phyloP scores from a whole-genome alignment of 2,888 invertebrate species.

The Syrphus vitripennis region DNA sequence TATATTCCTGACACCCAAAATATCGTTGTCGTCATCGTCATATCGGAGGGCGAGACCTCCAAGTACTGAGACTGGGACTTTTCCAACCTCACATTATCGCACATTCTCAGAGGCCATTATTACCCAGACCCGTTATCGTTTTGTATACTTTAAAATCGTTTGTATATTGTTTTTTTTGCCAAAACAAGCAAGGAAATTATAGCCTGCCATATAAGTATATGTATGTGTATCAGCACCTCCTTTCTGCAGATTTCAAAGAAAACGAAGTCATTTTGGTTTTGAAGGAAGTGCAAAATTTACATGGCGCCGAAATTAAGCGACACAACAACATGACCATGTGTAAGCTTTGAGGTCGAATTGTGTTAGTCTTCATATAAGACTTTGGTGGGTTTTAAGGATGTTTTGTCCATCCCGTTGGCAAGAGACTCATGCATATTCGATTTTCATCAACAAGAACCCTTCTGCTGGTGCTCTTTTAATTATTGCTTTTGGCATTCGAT shows the following conservation, averaged over 20 bases:
- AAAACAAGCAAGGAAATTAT: constrained; percentile 26
- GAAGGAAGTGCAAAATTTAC: constrained; percentile 47
- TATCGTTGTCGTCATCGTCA: background rate
- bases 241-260: background rate
- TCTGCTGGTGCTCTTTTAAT: constrained; percentile 11
- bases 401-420: constrained; percentile 4
- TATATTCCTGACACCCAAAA: constrained; percentile 29
- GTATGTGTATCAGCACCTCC: background rate
- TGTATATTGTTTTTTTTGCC: constrained; percentile 47
- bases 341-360: constrained; percentile 14
- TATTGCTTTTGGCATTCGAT: constrained; percentile 18
- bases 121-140: background rate
- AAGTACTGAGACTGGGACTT: background rate
- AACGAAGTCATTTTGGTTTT: constrained; percentile 3
- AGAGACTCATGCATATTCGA: constrained; percentile 3
- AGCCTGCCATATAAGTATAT: background rate
- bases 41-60: background rate
- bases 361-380: background rate
- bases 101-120: constrained; percentile 19
- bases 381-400: background rate
- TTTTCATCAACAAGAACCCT: background rate
- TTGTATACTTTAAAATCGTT: constrained; percentile 14
- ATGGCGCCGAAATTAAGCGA: constrained; percentile 51
- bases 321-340: constrained; percentile 28
- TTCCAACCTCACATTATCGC: background rate